phyloP scores from a whole-genome alignment of 2,888 invertebrate genomes.

The Ormia ochracea region DNA sequence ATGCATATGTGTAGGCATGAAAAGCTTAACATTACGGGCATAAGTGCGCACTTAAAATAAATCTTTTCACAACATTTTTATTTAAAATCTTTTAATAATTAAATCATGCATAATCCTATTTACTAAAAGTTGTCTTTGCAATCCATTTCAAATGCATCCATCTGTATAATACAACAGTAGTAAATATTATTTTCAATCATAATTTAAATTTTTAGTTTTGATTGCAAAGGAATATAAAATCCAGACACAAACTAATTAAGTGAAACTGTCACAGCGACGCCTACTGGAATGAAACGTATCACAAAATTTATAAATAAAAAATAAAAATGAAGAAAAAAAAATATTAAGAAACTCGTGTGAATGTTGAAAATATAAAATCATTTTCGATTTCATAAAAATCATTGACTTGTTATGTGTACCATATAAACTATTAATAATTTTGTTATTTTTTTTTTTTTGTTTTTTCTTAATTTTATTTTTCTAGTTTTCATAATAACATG shows the following conservation, averaged over 20 bases:
- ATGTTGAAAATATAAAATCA: conserved; percentile 33
- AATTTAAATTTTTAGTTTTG: neutral
- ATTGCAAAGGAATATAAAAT: conserved; percentile 4
- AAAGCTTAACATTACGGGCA: neutral
- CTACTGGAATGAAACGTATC: conserved; percentile 24
- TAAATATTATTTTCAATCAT: neutral
- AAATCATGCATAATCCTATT: neutral
- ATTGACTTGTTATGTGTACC: conserved; percentile 28
- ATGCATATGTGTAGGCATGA: no score
- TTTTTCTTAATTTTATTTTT: neutral
- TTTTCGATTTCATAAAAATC: conserved; percentile 52
- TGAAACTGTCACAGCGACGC: conserved; percentile 56
- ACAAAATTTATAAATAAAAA: neutral
- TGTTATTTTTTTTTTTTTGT: neutral
- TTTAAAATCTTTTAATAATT: conserved; percentile 4
- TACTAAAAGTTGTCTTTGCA: neutral
- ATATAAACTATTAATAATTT: conserved; percentile 28
- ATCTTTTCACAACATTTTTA: neutral
- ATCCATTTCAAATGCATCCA: conserved; percentile 7
- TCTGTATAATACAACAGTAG: neutral
- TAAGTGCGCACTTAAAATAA: neutral
- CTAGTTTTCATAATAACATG: conserved; percentile 5
- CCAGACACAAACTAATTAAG: conserved; percentile 57
- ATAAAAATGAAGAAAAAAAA: neutral
- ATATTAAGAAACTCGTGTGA: neutral